A percentile compares a stretch with the other conserved stretches of the same genome.
phyloP scores from a whole-genome alignment of 2,113 vertebrate species.

The Muscicapa adusta region DNA sequence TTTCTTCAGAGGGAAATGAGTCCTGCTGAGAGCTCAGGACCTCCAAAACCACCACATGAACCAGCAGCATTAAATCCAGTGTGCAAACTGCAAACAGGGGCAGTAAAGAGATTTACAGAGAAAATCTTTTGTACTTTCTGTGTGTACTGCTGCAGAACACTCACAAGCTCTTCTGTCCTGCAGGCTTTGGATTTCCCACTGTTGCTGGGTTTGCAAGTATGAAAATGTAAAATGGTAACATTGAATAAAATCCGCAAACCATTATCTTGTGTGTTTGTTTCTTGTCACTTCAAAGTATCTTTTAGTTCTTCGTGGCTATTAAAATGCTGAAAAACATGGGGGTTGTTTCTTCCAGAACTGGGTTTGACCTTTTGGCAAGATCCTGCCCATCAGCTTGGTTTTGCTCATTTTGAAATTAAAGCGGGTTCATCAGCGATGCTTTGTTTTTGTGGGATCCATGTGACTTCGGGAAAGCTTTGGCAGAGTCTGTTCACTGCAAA shows the following conservation, averaged over 20 bases:
- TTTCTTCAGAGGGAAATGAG: not conserved
- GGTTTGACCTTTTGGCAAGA: not conserved
- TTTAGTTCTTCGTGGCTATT: not conserved
- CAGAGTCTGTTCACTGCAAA: not conserved
- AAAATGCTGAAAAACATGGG: not conserved
- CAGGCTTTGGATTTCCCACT: not conserved
- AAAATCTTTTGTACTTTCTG: not conserved
- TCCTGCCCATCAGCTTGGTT: not conserved
- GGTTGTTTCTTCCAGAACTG: not conserved
- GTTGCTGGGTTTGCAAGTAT: not conserved
- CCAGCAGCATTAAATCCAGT: not conserved
- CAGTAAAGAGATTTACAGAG: not conserved
- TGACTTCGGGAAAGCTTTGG: not conserved
- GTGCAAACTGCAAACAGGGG: not conserved
- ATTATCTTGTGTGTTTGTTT: not conserved
- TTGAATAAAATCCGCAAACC: conserved; percentile 5
- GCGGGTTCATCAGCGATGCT: not conserved
- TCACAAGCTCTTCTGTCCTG: not conserved
- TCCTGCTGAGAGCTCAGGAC: not conserved
- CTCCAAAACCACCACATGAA: not conserved
- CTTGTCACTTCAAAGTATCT: not conserved
- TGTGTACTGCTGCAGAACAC: not conserved
- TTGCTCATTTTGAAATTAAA: not conserved
- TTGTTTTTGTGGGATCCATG: not conserved
- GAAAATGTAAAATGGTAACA: not conserved